Evolutionary conservation across 2,888 invertebrate species (phyloP).

Genomic region (Drosophila tripunctata): DNA sequence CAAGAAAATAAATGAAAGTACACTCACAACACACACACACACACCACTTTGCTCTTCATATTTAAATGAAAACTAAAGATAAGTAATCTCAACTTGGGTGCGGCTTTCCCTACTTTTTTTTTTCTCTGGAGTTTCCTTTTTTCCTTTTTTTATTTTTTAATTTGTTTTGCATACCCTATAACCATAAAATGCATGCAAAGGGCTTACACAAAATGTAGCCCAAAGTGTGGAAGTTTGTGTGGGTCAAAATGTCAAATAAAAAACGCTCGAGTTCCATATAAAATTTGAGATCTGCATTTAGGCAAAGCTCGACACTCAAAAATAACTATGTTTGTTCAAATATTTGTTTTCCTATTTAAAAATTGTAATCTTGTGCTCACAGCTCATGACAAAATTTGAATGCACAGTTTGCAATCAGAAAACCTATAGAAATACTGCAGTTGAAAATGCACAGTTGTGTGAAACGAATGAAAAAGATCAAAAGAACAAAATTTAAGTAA

Average conservation of each 20-base stretch:
- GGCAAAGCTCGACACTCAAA: too few species aligned
- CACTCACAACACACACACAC: constrained; percentile 21
- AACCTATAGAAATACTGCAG: too few species aligned
- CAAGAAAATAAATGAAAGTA: constrained; percentile 56
- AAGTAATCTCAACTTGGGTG: constrained; percentile 73
- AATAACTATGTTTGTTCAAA: too few species aligned
- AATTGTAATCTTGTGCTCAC: too few species aligned
- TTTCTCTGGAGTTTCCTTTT: neutral
- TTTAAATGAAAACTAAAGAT: constrained; percentile 77
- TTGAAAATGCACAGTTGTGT: too few species aligned
- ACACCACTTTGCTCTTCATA: constrained; percentile 64
- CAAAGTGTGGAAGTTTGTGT: neutral
- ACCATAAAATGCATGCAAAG: neutral
- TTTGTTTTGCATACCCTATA: constrained; percentile 10
- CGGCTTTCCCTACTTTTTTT: constrained; percentile 50
- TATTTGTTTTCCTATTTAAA: too few species aligned
- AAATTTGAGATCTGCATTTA: too few species aligned
- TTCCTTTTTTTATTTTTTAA: constrained; percentile 1
- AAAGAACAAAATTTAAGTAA: too few species aligned
- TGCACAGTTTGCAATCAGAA: too few species aligned
- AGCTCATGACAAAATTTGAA: too few species aligned
- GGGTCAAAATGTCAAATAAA: neutral
- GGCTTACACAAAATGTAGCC: neutral
- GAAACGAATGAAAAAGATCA: too few species aligned
- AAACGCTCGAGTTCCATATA: neutral